A percentile compares a stretch with the other conserved stretches of the same genome.
Conservation (phyloP, 2,888 invertebrate species). For the Euproctis similis region DNA sequence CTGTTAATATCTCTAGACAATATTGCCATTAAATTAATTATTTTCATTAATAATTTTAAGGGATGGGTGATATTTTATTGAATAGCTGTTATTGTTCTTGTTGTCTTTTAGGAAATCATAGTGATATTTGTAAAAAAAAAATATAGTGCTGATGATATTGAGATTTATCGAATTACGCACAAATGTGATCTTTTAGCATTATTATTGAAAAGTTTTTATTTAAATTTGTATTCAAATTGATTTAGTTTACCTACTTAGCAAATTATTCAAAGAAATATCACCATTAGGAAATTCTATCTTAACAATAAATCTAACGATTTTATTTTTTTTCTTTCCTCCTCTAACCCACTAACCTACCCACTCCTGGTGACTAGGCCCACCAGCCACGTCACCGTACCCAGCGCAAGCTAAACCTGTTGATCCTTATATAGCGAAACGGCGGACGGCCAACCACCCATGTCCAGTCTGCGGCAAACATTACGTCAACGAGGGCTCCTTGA, state of each 20-base stretch:
- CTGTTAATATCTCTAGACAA: too few relatives aligned
- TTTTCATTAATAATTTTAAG: conserved; percentile 24
- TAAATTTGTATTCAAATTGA: neutral
- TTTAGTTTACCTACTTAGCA: too few relatives aligned
- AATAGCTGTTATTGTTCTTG: too few relatives aligned
- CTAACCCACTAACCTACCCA: conserved; percentile 68
- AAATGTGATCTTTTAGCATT: too few relatives aligned
- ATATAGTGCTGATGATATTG: too few relatives aligned
- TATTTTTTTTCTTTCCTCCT: conserved; percentile 39
- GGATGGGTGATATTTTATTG: conserved; percentile 26
- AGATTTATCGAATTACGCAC: too few relatives aligned
- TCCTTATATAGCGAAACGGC: conserved; percentile 93
- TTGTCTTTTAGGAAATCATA: too few relatives aligned
- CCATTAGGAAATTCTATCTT: conserved; percentile 21
- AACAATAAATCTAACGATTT: conserved; percentile 55
- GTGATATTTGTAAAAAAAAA: too few relatives aligned
- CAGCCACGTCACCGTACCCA: conserved; percentile 78
- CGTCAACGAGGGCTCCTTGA: conserved; percentile 93
- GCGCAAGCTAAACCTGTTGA: conserved; percentile 78
- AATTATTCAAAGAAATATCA: conserved; percentile 9
- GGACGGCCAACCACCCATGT: conserved; percentile 95
- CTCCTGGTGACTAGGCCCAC: conserved; percentile 76
- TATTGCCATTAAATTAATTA: conserved; percentile 19
- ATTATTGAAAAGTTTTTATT: too few relatives aligned
- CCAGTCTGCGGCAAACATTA: conserved; percentile 97